Evolutionary conservation across 23 tunicate species (phyloP), one percentile per base, ranked within the genome.

Genomic region (Styela plicata): DNA sequence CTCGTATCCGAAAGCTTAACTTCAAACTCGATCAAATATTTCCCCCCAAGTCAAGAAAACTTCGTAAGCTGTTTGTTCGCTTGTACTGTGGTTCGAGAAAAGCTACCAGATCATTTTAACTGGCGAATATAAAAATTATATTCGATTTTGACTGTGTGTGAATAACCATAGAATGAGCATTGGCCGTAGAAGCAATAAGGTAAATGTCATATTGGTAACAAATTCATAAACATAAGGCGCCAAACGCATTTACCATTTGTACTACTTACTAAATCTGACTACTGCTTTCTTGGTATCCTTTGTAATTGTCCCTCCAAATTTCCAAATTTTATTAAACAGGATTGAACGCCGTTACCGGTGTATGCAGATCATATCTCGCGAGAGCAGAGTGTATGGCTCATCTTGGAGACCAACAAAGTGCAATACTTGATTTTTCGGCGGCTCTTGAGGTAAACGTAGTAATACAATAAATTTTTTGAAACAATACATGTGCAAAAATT

Each of bases 401-500:
- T 61, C 31, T 86, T 21, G 97, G 97, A 52, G 97, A 91, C 76
- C 97, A 91, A 64, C 63, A 80, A 31, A 70, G 79, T 17, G 97
- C 97, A 24, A 64, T 91, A 62, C 70, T 86, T 57, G 97, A 91
- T 52, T 91, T 91, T 71, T 85, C 97, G 33, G 89, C 97, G 7
- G 97, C 97, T 1, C 62, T 91, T 23, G 97, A 91, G 87, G 97
- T 91, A n/a, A n/a, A n/a, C n/a, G n/a, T n/a, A n/a, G n/a, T n/a
- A n/a, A n/a, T n/a, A n/a, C n/a, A n/a, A n/a, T n/a, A n/a, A n/a
- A n/a, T n/a, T n/a, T n/a, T n/a, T n/a, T n/a, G n/a, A n/a, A n/a
- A n/a, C n/a, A n/a, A n/a, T n/a, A n/a, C n/a, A n/a, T n/a, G n/a
- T n/a, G n/a, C n/a, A n/a, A n/a, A n/a, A n/a, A n/a, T n/a, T n/a